A percentile compares a stretch with the other conserved stretches of the same genome.
phyloP scores from a whole-genome alignment of 2,113 vertebrate genomes.

The Vireo altiloquus region DNA sequence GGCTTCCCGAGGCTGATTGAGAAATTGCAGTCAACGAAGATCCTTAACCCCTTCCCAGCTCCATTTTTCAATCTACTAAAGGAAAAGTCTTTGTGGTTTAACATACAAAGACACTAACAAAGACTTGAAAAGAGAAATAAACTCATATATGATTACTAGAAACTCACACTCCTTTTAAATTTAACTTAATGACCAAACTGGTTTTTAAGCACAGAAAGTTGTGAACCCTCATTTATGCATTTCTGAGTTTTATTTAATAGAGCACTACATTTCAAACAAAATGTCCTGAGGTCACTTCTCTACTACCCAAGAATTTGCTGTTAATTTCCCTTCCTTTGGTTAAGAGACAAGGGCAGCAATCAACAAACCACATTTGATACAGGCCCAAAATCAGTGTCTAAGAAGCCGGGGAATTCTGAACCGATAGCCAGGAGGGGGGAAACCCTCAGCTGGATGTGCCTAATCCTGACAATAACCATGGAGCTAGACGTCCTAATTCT shows the following conservation, averaged over 20 bases:
- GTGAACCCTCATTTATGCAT: not conserved
- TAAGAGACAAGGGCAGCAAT: not conserved
- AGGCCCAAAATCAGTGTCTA: not conserved
- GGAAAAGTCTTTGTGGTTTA: not conserved
- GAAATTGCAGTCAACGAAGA: constrained; percentile 69
- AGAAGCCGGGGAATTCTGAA: not conserved
- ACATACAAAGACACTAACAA: constrained; percentile 10
- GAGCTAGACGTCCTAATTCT: not conserved
- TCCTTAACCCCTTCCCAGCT: constrained; percentile 72
- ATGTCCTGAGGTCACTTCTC: not conserved
- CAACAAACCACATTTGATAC: not conserved
- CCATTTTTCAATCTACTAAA: not conserved
- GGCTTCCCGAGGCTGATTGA: constrained; percentile 79
- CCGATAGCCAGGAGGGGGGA: fast-evolving
- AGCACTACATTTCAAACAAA: not conserved
- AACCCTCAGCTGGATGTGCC: not conserved
- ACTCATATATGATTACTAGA: not conserved
- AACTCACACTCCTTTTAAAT: not conserved
- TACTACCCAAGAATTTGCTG: not conserved
- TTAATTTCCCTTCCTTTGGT: not conserved
- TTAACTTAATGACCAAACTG: not conserved
- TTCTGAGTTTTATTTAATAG: not conserved
- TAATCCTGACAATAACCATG: not conserved
- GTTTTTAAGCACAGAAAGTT: not conserved
- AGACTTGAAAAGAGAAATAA: not conserved